Conservation (phyloP, 1,140 invertebrate genomes). For the Orussus abietinus region DNA sequence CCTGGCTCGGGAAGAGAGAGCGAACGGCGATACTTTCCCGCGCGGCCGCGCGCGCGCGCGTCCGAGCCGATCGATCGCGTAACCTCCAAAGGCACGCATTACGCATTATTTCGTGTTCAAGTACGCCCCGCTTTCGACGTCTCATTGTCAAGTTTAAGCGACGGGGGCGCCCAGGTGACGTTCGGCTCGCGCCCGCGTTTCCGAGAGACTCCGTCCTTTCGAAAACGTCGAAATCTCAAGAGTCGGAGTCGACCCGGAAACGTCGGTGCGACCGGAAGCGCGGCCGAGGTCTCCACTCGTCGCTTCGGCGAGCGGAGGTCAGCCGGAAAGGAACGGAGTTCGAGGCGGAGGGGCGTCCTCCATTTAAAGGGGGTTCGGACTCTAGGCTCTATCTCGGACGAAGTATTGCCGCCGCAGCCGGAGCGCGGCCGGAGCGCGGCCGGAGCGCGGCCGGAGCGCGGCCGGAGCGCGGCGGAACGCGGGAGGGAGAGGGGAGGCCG, state of each 20-base stretch:
- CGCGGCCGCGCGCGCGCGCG: conserved; percentile 10
- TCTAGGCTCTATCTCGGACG: no score
- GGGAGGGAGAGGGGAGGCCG: conserved; percentile 25
- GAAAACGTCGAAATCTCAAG: no score
- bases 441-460: conserved; percentile 5
- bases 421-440: no score
- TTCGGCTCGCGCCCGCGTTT: not conserved
- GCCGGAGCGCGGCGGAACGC: conserved; percentile 12
- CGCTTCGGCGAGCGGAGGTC: conserved; percentile 16
- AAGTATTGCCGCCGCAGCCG: no score
- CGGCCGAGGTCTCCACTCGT: not conserved
- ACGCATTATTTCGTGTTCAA: conserved; percentile 36
- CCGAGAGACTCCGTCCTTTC: no score
- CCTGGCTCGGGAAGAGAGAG: conserved; percentile 29
- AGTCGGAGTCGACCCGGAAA: no score
- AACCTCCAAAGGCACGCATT: conserved; percentile 5
- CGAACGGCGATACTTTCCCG: conserved; percentile 18
- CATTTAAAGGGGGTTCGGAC: no score
- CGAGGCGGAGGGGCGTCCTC: conserved; percentile 15
- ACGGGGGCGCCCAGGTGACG: not conserved
- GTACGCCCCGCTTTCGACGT: conserved; percentile 32
- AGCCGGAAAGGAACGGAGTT: not conserved
- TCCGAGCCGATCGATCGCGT: conserved; percentile 13
- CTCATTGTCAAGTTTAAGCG: conserved; percentile 48
- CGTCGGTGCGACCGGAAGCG: no score